Conservation (phyloP, 2,113 vertebrate species). For the Hydrochoerus hydrochaeris region DNA sequence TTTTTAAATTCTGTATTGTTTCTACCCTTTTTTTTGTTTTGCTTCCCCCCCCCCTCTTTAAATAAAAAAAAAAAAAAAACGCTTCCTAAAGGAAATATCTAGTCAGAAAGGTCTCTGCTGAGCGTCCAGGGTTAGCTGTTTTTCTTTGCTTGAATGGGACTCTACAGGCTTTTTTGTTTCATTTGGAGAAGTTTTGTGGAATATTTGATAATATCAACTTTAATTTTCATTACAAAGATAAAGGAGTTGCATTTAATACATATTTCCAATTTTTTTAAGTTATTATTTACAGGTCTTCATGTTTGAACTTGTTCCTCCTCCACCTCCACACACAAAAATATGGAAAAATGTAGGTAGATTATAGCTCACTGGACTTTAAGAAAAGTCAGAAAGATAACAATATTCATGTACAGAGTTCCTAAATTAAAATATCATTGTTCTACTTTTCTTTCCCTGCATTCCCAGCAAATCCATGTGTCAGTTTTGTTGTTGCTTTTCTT, state of each 20-base stretch:
- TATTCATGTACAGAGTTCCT: not conserved
- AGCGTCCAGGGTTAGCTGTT: not conserved
- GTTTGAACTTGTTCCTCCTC: not conserved
- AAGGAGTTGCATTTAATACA: not conserved
- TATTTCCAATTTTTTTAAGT: not conserved
- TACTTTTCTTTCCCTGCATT: not conserved
- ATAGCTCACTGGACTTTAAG: not conserved
- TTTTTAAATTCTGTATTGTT: too few species aligned
- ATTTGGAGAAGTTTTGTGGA: not conserved
- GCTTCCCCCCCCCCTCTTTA: too few species aligned
- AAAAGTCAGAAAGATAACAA: not conserved
- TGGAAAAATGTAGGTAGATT: not conserved
- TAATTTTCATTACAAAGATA: not conserved
- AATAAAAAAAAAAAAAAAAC: too few species aligned
- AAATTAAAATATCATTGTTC: not conserved
- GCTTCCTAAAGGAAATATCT: too few species aligned
- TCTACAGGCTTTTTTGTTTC: not conserved
- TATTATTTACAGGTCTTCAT: not conserved
- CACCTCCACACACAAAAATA: not conserved
- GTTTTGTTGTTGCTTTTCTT: not conserved
- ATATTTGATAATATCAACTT: not conserved
- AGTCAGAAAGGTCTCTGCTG: not conserved
- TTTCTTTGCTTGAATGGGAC: not conserved
- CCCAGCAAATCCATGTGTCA: not conserved
- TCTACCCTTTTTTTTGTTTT: too few species aligned